These are phyloP conservation scores for Conistra vaccinii DNA, from an alignment of 2,888 invertebrate genomes.

Conservation along the genomic window DNA sequence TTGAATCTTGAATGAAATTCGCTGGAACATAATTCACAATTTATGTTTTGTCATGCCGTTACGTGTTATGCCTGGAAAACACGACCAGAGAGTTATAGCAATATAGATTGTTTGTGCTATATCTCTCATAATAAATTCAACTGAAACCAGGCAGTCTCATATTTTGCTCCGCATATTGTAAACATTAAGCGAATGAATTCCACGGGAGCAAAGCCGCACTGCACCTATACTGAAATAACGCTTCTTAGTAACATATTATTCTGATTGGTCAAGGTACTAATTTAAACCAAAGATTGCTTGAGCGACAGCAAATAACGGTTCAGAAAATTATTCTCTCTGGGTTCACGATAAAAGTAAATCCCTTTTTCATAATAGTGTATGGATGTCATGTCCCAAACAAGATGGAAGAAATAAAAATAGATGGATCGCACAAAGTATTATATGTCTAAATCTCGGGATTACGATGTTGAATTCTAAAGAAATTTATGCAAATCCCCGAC, in stretches of 20 bases:
- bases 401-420: slow-evolving; percentile 40
- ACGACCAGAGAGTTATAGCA: slow-evolving; percentile 22
- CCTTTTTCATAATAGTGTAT: slow-evolving; percentile 8
- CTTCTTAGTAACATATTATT: slow-evolving; percentile 47
- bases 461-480: slow-evolving; percentile 48
- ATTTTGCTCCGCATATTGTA: slow-evolving; percentile 30
- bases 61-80: slow-evolving; percentile 6
- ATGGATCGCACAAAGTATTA: slow-evolving; percentile 54
- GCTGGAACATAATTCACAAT: slow-evolving; percentile 8
- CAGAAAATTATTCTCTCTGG: slow-evolving; percentile 18
- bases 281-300: slow-evolving; percentile 6
- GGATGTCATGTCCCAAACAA: slow-evolving; percentile 38
- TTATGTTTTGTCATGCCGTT: slow-evolving; percentile 15
- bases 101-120: slow-evolving; percentile 21
- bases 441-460: slow-evolving; percentile 52
- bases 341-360: slow-evolving; percentile 26
- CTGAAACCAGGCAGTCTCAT: slow-evolving; percentile 19
- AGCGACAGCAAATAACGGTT: slow-evolving; percentile 19
- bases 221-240: slow-evolving; percentile 38
- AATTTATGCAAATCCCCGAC: slow-evolving; percentile 62
- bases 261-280: slow-evolving; percentile 48
- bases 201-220: slow-evolving; percentile 16
- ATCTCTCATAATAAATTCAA: slow-evolving; percentile 44
- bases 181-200: slow-evolving; percentile 50
- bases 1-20: slow-evolving; percentile 35